Conservation (phyloP, 2,113 vertebrate genomes). For the Solea senegalensis region DNA sequence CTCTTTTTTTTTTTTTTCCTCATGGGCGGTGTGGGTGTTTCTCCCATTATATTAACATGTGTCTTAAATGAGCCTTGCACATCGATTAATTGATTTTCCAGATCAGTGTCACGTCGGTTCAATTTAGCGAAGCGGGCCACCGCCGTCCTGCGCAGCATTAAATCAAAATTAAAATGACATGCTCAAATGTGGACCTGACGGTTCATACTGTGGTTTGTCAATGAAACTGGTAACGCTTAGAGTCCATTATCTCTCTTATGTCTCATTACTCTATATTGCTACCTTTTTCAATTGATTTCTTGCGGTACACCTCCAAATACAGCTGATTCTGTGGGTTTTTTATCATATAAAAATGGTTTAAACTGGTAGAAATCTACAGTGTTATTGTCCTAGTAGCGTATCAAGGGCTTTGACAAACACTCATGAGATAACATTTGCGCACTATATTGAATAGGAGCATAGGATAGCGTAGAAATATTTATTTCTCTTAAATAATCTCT, state of each 20-base stretch:
- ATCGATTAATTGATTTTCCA: slow-evolving; percentile 75
- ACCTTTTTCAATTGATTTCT: slow-evolving; percentile 6
- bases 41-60: slow-evolving; percentile 70
- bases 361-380: too few species aligned
- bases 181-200: slow-evolving; percentile 53
- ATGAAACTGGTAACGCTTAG: slow-evolving; percentile 51
- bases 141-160: slow-evolving; percentile 53
- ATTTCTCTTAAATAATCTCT: too few species aligned
- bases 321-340: too few species aligned
- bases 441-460: not conserved
- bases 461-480: too few species aligned
- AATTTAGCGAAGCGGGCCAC: slow-evolving; percentile 58
- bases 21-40: slow-evolving; percentile 39
- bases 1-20: slow-evolving; percentile 24
- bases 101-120: slow-evolving; percentile 61
- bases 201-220: slow-evolving; percentile 45
- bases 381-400: too few species aligned
- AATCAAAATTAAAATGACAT: slow-evolving; percentile 74
- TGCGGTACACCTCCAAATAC: not conserved
- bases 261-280: slow-evolving; percentile 17
- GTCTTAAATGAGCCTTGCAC: slow-evolving; percentile 63
- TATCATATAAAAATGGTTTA: too few species aligned
- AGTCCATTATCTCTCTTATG: slow-evolving; percentile 42
- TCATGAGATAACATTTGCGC: too few species aligned
- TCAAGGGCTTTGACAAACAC: too few species aligned